Percentiles rank a stretch among this genome's conserved stretches.
Evolutionary conservation across 2,888 invertebrate genomes (phyloP).

Genomic region (Dynastes hyllus): DNA sequence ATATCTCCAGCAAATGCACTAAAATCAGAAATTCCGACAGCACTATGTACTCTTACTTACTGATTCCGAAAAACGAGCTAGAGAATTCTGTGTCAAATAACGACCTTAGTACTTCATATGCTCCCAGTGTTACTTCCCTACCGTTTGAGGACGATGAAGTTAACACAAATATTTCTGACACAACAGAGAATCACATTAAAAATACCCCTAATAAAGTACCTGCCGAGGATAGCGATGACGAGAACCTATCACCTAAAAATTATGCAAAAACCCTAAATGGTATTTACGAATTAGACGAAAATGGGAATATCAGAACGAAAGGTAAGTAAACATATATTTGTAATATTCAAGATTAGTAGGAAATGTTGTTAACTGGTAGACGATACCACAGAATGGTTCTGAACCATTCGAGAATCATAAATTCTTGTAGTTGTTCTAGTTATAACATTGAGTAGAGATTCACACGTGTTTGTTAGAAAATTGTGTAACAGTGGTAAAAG

Average conservation of each 20-base stretch:
- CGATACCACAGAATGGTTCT: too few species aligned
- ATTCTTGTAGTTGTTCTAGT: too few species aligned
- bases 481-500: too few species aligned
- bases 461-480: too few species aligned
- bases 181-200: not conserved
- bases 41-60: conserved; percentile 45
- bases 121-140: conserved; percentile 47
- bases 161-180: not conserved
- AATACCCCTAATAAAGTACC: not conserved
- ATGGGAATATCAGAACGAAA: conserved; percentile 49
- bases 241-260: conserved; percentile 46
- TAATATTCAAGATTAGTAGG: too few species aligned
- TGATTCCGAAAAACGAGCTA: conserved; percentile 50
- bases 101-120: conserved; percentile 48
- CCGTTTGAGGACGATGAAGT: conserved; percentile 38
- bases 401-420: too few species aligned
- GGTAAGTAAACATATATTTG: conserved; percentile 17
- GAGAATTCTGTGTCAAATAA: conserved; percentile 19
- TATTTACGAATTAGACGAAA: conserved; percentile 51
- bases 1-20: not conserved
- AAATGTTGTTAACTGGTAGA: too few species aligned
- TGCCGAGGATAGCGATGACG: conserved; percentile 28
- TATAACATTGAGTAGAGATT: too few species aligned
- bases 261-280: conserved; percentile 50
- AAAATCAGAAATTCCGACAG: conserved; percentile 5